Evolutionary conservation across 2,113 vertebrate species (phyloP).

Genomic region (Diphyllodes magnificus): DNA sequence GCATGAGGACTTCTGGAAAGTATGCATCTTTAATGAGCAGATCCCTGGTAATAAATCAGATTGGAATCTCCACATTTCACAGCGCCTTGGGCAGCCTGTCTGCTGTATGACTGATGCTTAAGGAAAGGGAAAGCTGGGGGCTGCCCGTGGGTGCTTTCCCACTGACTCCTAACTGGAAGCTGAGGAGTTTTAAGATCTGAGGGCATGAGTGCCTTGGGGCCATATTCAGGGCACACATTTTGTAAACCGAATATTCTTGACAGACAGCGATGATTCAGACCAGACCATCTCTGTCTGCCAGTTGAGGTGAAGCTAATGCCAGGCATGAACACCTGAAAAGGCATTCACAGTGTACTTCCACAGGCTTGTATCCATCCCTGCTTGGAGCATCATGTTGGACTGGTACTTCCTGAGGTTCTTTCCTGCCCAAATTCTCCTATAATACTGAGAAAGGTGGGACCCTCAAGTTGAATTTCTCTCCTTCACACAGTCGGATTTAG

Average conservation of each 20-base stretch:
- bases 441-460: background rate
- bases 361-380: background rate
- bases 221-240: background rate
- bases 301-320: background rate
- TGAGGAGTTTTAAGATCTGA: background rate
- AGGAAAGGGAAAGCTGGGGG: background rate
- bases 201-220: background rate
- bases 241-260: background rate
- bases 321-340: background rate
- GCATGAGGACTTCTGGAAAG: background rate
- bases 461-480: background rate
- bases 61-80: background rate
- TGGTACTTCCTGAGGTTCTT: background rate
- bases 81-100: fast-evolving
- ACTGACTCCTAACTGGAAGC: background rate
- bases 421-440: background rate
- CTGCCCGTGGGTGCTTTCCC: background rate
- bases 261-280: background rate
- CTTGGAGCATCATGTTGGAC: background rate
- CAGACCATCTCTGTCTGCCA: background rate
- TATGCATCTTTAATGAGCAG: background rate
- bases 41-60: background rate
- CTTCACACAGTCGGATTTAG: background rate
- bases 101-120: background rate
- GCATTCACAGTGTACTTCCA: background rate